Base-by-base conservation (phyloP, 2,797 vertebrate species). In the Atherinosoma microstoma region DNA sequence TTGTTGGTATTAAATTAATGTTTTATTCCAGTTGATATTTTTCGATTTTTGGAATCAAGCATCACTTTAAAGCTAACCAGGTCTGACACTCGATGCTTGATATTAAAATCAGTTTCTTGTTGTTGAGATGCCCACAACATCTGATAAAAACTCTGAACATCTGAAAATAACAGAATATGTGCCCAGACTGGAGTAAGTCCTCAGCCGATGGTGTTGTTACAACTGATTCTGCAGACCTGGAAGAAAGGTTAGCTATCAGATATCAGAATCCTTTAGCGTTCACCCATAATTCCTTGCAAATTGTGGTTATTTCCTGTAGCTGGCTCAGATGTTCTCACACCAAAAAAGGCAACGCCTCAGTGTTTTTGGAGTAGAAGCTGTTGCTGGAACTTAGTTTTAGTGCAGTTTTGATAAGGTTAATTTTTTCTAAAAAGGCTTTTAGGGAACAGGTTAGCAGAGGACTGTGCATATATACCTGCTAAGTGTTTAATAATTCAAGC, bases 231-330 rank as follows among this genome's bases (percentile, higher is more conserved):
- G 6, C 18, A 47, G n/a, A 47, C 42, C 42, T 20, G 42, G 42
- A 47, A n/a, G 18, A 47, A 47, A 18, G 42, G 6, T 47, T 20
- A n/a, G 42, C 12, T 40, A 47, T 47, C 18, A 20, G 6, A 47
- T 47, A 9, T 47, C 18, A 47, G 45, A 45, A 47, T 47, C 45
- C 42, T 51, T 67, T 30, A 45, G 53, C 22, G 2, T 47, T 47
- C 45, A 47, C 45, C 58, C 40, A 36, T 62, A 64, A 64, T 66
- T 29, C 70, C 24, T 74, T 73, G 22, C 49, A 64, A 59, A 70
- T 71, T 67, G 8, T 27, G 29, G 30, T 53, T 2, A 51, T 69
- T 67, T 62, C 64, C 27, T 70, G 61, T 58, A 20, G 11, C 40
- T 9, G 7, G 6, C 36, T 38, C 12, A 58, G 34, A 42, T 51